Conservation (phyloP, 2,888 invertebrate species). For the Melitaea athalia region DNA sequence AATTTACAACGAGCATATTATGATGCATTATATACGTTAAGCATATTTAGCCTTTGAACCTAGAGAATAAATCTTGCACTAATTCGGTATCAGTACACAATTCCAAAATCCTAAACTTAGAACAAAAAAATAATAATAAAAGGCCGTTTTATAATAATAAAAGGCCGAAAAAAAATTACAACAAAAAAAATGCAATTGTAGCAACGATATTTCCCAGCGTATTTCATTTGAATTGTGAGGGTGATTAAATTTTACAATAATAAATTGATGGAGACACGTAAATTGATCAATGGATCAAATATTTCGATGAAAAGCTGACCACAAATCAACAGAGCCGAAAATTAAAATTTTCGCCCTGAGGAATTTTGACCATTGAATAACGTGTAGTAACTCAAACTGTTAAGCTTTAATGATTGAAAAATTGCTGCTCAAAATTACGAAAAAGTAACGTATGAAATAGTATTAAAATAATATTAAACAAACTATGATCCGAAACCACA, state of each 20-base stretch:
- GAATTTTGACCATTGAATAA: neutral
- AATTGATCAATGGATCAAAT: conserved; percentile 17
- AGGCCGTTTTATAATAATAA: no score
- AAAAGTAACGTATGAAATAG: neutral
- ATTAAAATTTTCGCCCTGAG: conserved; percentile 13
- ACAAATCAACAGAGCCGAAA: conserved; percentile 20
- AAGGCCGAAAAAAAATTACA: no score
- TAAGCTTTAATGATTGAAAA: neutral
- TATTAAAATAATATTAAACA: neutral
- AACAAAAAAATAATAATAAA: no score
- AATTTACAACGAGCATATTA: no score
- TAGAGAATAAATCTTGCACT: no score
- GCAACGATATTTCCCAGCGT: neutral
- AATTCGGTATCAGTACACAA: no score
- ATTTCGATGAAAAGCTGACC: conserved; percentile 8
- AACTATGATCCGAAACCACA: no score
- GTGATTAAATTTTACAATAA: conserved; percentile 17
- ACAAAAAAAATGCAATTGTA: neutral
- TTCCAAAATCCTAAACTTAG: no score
- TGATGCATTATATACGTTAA: no score
- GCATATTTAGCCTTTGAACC: no score
- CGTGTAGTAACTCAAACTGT: neutral
- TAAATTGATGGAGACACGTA: conserved; percentile 1
- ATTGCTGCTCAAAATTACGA: neutral
- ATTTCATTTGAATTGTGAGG: conserved; percentile 8